These are phyloP conservation scores for Rhodeus uyekii DNA, from an alignment of 2,797 vertebrate genomes.

Conservation along the genomic window DNA sequence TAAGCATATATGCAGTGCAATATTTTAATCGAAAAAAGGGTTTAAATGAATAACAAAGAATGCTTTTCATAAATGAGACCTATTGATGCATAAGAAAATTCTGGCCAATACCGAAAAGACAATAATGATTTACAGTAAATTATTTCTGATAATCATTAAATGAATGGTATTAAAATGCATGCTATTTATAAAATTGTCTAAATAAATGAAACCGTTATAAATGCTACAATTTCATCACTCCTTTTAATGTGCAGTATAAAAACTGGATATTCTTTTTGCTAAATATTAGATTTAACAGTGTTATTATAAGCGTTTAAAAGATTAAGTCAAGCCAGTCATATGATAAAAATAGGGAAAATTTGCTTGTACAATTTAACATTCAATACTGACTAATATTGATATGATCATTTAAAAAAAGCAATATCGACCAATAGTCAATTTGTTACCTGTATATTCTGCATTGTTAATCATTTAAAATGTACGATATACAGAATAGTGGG, in stretches of 20 bases:
- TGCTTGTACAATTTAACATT: neutral
- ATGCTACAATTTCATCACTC: neutral
- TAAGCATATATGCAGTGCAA: neutral
- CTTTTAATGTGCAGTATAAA: neutral
- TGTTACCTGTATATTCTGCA: neutral
- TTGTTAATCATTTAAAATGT: neutral
- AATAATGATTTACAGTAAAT: neutral
- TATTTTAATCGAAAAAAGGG: neutral
- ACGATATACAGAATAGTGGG: neutral
- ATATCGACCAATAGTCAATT: neutral
- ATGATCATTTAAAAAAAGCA: neutral
- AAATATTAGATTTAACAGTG: neutral
- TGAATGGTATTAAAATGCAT: neutral
- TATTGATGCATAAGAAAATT: neutral
- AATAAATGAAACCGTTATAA: neutral
- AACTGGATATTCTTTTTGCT: neutral
- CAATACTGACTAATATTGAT: neutral
- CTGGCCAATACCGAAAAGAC: neutral
- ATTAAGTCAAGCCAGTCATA: neutral
- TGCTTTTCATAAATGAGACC: neutral
- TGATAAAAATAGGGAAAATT: neutral
- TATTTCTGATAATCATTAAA: neutral
- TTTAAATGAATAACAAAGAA: neutral
- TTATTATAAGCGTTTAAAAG: neutral
- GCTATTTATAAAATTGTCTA: neutral